These are phyloP conservation scores for Hexactinellida sp. DNA, from an alignment of 37 sponge, comb jelly and placozoan species.

Conservation along the genomic window DNA sequence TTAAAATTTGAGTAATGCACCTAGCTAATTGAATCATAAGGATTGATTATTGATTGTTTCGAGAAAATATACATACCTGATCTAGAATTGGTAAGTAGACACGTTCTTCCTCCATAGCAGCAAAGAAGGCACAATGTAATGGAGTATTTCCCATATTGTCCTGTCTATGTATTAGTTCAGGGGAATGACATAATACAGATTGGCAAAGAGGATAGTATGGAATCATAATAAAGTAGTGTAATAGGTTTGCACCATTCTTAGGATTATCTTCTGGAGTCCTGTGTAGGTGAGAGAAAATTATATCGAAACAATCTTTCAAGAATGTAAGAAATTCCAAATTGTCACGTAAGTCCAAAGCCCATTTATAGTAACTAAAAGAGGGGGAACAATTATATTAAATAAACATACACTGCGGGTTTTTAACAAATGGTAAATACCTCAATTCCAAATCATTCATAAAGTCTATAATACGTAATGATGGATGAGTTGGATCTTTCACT, in stretches of 20 bases:
- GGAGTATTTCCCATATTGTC: background rate
- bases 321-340: background rate
- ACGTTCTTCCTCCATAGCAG: conserved; percentile 1
- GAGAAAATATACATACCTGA: background rate
- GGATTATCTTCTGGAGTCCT: conserved; percentile 5
- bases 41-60: too few species aligned
- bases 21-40: too few species aligned
- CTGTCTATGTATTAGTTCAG: background rate
- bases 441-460: background rate
- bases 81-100: background rate
- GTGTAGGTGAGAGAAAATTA: background rate
- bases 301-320: background rate
- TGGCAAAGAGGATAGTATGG: background rate
- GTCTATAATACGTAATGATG: background rate
- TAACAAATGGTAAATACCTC: background rate
- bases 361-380: conserved; percentile 14
- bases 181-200: background rate
- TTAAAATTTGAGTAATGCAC: too few species aligned
- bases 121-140: conserved; percentile 12
- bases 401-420: background rate
- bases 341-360: background rate
- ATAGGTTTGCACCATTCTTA: background rate
- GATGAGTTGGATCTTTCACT: background rate
- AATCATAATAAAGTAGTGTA: conserved; percentile 9
- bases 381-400: too few species aligned